Conservation (phyloP, 2,113 vertebrate genomes). For the Salminus brasiliensis region DNA sequence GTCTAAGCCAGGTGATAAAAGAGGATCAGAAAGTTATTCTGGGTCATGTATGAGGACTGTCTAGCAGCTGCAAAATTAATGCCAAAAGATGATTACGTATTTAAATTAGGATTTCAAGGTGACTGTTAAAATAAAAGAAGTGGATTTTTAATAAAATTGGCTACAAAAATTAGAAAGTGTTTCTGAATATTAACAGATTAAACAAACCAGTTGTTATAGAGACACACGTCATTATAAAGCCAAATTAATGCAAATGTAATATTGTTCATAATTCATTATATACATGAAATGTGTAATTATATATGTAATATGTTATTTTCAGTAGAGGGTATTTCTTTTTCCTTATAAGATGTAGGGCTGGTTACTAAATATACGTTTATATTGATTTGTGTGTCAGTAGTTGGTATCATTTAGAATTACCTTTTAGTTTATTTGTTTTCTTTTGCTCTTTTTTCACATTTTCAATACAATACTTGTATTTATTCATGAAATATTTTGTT, state of each 20-base stretch:
- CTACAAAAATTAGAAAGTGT: neutral
- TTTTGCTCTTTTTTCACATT: too few relatives aligned
- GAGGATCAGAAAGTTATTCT: constrained; percentile 44
- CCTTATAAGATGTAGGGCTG: neutral
- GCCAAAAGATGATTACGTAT: neutral
- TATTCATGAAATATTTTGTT: neutral
- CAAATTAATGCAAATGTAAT: too few relatives aligned
- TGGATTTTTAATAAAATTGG: neutral
- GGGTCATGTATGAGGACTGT: constrained; percentile 18
- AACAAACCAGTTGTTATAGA: neutral
- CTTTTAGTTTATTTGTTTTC: too few relatives aligned
- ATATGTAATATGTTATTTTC: too few relatives aligned
- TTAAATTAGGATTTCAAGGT: neutral
- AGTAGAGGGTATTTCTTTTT: too few relatives aligned
- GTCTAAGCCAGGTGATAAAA: constrained; percentile 34
- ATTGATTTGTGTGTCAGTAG: too few relatives aligned
- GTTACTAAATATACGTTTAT: neutral
- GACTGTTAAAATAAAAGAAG: neutral
- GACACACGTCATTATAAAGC: too few relatives aligned
- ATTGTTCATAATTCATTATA: too few relatives aligned
- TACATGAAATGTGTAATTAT: too few relatives aligned
- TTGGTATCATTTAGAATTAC: too few relatives aligned
- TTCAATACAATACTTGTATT: neutral
- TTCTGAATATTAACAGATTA: neutral
- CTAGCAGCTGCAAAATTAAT: constrained; percentile 30